These are phyloP conservation scores for Phalloptychus januarius DNA, from an alignment of 2,797 vertebrate species.

Conservation along the genomic window DNA sequence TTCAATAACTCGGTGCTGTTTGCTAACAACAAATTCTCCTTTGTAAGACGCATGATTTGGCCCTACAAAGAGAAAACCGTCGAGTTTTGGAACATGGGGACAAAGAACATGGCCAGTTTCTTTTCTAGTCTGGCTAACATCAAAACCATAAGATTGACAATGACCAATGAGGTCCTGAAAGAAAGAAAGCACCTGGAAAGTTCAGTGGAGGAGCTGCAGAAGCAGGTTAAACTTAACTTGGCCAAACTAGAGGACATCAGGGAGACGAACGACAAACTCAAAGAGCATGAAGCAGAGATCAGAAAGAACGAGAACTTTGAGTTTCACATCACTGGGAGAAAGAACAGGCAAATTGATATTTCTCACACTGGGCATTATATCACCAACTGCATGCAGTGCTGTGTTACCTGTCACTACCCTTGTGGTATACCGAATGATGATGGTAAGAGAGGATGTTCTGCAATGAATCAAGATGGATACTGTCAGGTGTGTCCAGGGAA, in stretches of 20 bases:
- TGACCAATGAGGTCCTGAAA: constrained; percentile 39
- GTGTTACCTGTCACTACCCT: constrained; percentile 56
- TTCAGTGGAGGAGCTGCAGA: constrained; percentile 33
- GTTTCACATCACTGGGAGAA: constrained; percentile 46
- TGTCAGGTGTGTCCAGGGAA: constrained; percentile 57
- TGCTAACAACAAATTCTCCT: constrained; percentile 28
- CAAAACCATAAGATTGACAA: constrained; percentile 22
- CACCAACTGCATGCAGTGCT: constrained; percentile 63
- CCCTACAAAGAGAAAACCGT: constrained; percentile 10
- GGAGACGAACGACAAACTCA: constrained; percentile 43
- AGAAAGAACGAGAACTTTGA: constrained; percentile 60
- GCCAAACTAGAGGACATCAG: constrained; percentile 59
- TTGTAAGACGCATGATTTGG: rapidly evolving
- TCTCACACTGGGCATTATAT: constrained; percentile 31
- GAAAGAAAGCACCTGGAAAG: constrained; percentile 21
- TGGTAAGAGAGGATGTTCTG: constrained; percentile 13
- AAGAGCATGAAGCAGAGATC: constrained; percentile 46
- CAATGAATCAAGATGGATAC: constrained; percentile 23
- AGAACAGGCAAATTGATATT: neutral
- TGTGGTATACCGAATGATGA: constrained; percentile 38
- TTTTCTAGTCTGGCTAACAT: constrained; percentile 22
- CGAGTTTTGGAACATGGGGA: constrained; percentile 55
- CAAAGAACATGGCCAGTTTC: constrained; percentile 41
- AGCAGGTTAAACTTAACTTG: constrained; percentile 49
- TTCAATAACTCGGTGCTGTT: constrained; percentile 70